These are phyloP conservation scores for Podarcis muralis DNA, from an alignment of 2,113 vertebrate genomes.

Conservation along the genomic window DNA sequence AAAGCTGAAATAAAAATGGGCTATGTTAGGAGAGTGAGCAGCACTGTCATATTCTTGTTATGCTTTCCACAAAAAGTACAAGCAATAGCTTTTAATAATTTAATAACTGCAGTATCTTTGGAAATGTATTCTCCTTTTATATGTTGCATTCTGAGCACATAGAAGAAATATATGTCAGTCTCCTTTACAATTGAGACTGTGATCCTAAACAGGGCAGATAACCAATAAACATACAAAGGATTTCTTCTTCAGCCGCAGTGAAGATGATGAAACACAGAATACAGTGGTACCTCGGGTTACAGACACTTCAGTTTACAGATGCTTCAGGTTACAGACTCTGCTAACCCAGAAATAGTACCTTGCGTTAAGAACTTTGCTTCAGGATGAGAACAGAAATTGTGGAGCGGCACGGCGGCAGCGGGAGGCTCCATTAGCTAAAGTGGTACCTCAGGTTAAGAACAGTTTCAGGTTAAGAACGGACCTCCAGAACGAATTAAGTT, in stretches of 20 bases:
- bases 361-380: too few relatives aligned
- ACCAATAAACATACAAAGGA: background rate
- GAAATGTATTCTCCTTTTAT: conserved; percentile 47
- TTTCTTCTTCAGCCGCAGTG: conserved; percentile 42
- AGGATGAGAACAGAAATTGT: too few relatives aligned
- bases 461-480: too few relatives aligned
- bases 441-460: too few relatives aligned
- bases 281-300: too few relatives aligned
- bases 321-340: too few relatives aligned
- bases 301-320: too few relatives aligned
- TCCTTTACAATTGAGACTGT: conserved; percentile 24
- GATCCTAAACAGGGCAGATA: background rate
- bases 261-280: conserved; percentile 47
- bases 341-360: too few relatives aligned
- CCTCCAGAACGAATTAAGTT: too few relatives aligned
- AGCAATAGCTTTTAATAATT: conserved; percentile 50
- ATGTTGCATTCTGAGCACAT: conserved; percentile 25
- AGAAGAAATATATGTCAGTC: conserved; percentile 38
- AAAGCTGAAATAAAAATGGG: background rate
- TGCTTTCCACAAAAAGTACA: conserved; percentile 28
- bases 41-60: conserved; percentile 5
- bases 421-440: too few relatives aligned
- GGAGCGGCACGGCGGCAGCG: too few relatives aligned
- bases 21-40: background rate
- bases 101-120: conserved; percentile 31